Evolutionary conservation across 2,113 vertebrate genomes (phyloP).

Genomic region (Rhegmatorhina hoffmannsi): DNA sequence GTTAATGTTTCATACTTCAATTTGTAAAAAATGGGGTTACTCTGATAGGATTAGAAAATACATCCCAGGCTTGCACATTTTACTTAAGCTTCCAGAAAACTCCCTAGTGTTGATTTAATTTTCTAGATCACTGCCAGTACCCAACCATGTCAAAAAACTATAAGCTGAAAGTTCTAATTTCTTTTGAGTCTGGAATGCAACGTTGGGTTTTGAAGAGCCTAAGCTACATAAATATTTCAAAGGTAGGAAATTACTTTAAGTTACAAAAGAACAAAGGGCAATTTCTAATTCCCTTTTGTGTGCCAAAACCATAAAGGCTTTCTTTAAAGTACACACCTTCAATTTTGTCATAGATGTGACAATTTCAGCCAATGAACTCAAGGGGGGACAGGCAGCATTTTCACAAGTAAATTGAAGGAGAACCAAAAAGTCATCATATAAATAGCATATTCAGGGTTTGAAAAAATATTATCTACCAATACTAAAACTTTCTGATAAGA

Average conservation of each 20-base stretch:
- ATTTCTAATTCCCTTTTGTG: not conserved
- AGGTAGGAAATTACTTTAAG: not conserved
- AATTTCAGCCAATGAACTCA: not conserved
- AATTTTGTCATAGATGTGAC: not conserved
- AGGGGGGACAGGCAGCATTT: not conserved
- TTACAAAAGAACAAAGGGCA: not conserved
- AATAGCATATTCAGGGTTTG: not conserved
- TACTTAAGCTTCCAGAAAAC: conserved; percentile 29
- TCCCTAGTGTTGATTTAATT: conserved; percentile 38
- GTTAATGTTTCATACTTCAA: not conserved
- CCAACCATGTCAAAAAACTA: conserved; percentile 20
- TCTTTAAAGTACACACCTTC: not conserved
- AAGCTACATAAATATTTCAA: not conserved
- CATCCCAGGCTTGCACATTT: not conserved
- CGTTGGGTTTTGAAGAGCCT: not conserved
- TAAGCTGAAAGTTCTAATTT: not conserved
- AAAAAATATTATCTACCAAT: not conserved
- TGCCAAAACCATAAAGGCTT: not conserved
- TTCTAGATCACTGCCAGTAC: conserved; percentile 35
- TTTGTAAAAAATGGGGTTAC: conserved; percentile 3
- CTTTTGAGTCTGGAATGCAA: conserved; percentile 15
- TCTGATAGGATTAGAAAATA: conserved; percentile 58
- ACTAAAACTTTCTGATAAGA: not conserved
- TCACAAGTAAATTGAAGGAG: not conserved
- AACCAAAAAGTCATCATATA: not conserved